A percentile compares a stretch with the other conserved stretches of the same genome.
Evolutionary conservation across 1,140 invertebrate genomes (phyloP).

Genomic region (Drosophila rhopaloa): DNA sequence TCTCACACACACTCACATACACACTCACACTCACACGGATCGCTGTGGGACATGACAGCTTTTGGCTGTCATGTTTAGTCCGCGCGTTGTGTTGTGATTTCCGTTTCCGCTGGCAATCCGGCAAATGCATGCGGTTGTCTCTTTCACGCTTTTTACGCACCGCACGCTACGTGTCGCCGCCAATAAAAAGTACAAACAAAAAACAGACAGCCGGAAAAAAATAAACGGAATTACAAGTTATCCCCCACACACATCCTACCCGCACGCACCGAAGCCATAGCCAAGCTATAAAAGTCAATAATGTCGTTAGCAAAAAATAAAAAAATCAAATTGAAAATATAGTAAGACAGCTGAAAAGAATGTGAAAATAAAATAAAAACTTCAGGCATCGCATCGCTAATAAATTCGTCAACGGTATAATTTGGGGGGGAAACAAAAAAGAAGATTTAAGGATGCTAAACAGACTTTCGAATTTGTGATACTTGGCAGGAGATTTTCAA

Average conservation of each 20-base stretch:
- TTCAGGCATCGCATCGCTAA: slow-evolving; percentile 41
- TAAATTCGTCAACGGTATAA: slow-evolving; percentile 59
- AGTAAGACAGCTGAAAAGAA: slow-evolving; percentile 37
- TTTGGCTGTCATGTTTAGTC: slow-evolving; percentile 63
- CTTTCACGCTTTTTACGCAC: slow-evolving; percentile 61
- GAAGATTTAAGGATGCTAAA: slow-evolving; percentile 6
- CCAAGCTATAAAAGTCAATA: slow-evolving; percentile 48
- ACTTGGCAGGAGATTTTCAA: slow-evolving; percentile 7
- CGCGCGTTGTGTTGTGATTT: slow-evolving; percentile 63
- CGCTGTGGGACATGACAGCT: slow-evolving; percentile 55
- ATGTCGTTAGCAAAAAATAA: slow-evolving; percentile 52
- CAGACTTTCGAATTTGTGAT: slow-evolving; percentile 9
- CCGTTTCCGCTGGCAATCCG: slow-evolving; percentile 57
- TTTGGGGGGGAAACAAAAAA: slow-evolving; percentile 20
- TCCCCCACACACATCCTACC: slow-evolving; percentile 10
- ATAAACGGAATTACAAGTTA: slow-evolving; percentile 52
- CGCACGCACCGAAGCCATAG: slow-evolving; percentile 12
- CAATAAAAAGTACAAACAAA: slow-evolving; percentile 57
- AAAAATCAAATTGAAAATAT: slow-evolving; percentile 54
- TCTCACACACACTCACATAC: slow-evolving; percentile 19
- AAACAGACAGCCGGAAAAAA: slow-evolving; percentile 31
- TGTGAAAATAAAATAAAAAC: slow-evolving; percentile 43
- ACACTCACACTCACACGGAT: slow-evolving; percentile 17
- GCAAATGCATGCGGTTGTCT: slow-evolving; percentile 53
- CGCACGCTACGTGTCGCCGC: slow-evolving; percentile 46